Base-by-base conservation (phyloP, 2,797 vertebrate genomes). In the Antrozous pallidus region DNA sequence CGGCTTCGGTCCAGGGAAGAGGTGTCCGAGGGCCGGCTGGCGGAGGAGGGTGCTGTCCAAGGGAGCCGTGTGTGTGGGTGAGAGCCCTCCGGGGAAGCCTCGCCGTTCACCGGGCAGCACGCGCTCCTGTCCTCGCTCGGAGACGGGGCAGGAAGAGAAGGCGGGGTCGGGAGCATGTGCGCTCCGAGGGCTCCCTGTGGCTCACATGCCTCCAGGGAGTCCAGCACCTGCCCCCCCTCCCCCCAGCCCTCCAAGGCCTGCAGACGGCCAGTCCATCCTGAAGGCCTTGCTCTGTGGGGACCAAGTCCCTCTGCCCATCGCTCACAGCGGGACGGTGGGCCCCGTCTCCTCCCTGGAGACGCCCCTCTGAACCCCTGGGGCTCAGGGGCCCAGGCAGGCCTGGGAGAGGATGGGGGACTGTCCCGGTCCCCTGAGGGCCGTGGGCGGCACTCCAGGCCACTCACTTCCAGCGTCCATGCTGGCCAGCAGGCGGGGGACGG, bases 391-490 rank as follows among this genome's bases (percentile, higher is more conserved):
- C 8, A 17, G 65, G 40, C 82, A 18, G 65, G 42, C 36, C 11
- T 26, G 13, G 24, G n/a, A 65, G 54, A 86, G 16, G 0, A 16
- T 4, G 26, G 5, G 17, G 20, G 38, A 31, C 8, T 6, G 0
- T 8, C 8, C 36, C 8, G 49, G 14, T 18, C 61, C 6, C 31
- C 1, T 42, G 18, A 1, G 0, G 61, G 74, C 80, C 12, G 8
- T 42, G 36, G 6, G 18, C 95, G 81, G 40, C 40, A 88, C 87
- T 67, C 63, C 49, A 70, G 84, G 33, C 82, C 74, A 3, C 92
- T 96, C 88, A 74, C 65, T 81, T 58, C 47, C 56, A 70, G 49
- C 31, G 20, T 87, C 80, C 78, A 6, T 28, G 42, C 94, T 93
- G 49, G 83, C 95, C 24, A 36, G 56, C 38, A 0, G 0, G 95